Conservation (phyloP, 2,113 vertebrate species). For the Aviceda subcristata region DNA sequence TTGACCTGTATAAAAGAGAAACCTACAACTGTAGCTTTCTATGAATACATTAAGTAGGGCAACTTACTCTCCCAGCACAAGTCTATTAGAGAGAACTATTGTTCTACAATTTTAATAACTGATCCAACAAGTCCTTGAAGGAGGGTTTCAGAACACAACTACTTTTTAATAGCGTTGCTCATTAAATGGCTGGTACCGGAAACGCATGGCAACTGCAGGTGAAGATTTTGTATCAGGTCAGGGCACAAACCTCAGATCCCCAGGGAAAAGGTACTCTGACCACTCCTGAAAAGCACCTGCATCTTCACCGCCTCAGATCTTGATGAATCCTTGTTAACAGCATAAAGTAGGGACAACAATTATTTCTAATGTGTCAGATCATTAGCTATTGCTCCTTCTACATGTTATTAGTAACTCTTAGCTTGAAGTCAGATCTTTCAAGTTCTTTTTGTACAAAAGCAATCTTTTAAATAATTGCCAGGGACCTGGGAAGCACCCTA, state of each 20-base stretch:
- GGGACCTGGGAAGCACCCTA: background rate
- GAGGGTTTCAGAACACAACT: background rate
- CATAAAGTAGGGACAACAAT: background rate
- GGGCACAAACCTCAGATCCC: background rate
- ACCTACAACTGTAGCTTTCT: conserved; percentile 75
- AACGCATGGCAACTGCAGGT: background rate
- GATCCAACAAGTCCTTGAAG: conserved; percentile 16
- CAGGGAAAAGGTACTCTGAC: background rate
- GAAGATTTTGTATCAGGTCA: background rate
- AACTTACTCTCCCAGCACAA: background rate
- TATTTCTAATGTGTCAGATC: background rate
- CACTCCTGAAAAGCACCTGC: background rate
- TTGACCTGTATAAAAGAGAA: conserved; percentile 82
- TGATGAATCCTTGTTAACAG: background rate
- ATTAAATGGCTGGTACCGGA: background rate
- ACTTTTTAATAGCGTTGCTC: background rate
- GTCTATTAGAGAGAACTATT: conserved; percentile 12
- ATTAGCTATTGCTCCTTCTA: background rate
- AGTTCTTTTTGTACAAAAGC: background rate
- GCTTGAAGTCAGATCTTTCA: background rate
- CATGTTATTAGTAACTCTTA: background rate
- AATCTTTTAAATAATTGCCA: background rate
- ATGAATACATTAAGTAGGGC: conserved; percentile 74
- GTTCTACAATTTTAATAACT: conserved; percentile 27
- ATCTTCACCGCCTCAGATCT: background rate